phyloP scores from a whole-genome alignment of 2,113 vertebrate genomes.

The human (Homo sapiens) region GRCh38 chr5:90120001-90120500 shows the following conservation, averaged over 20 bases:
- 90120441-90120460: neutral
- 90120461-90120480: neutral
- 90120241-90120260: neutral
- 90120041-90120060: neutral
- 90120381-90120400: neutral
- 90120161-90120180: neutral
- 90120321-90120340: neutral
- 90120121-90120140: neutral
- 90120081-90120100: neutral
- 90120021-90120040: neutral
- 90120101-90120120: neutral
- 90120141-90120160: slow-evolving; percentile 7
- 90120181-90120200: neutral
- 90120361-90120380: slow-evolving; percentile 2
- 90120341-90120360: neutral
- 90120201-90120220: neutral
- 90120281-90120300: neutral
- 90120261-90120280: neutral
- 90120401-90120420: neutral
- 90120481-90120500: neutral
- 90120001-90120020: neutral
- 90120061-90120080: slow-evolving; percentile 33
- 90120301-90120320: neutral
- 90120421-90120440: neutral
- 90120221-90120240: neutral